phyloP scores from a whole-genome alignment of 1,140 invertebrate genomes.

The Zaprionus vittiger region DNA sequence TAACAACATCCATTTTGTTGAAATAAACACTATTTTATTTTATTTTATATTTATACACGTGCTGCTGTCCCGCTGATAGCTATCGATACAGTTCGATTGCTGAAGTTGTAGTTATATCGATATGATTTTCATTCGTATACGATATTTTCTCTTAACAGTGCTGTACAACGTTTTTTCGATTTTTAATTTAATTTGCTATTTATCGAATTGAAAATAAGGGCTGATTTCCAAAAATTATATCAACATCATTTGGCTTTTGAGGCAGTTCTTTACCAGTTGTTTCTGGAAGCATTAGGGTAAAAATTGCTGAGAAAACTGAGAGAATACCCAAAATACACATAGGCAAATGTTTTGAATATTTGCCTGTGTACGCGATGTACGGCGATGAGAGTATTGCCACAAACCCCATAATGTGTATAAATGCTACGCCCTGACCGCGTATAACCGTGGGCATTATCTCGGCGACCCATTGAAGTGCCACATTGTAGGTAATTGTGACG shows the following conservation, averaged over 20 bases:
- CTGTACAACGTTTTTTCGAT: background rate
- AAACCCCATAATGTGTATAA: constrained; percentile 93
- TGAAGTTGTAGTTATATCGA: background rate
- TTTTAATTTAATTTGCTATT: background rate
- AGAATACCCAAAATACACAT: constrained; percentile 88
- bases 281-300: constrained; percentile 92
- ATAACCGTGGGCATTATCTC: constrained; percentile 94
- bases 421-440: constrained; percentile 91
- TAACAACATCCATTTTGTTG: constrained; percentile 87
- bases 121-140: background rate
- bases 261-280: constrained; percentile 92
- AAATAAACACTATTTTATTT: constrained; percentile 55
- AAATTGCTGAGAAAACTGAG: constrained; percentile 88
- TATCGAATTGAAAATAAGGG: background rate
- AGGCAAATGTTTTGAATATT: constrained; percentile 88
- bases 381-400: constrained; percentile 91
- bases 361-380: constrained; percentile 91
- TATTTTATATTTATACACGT: constrained; percentile 62
- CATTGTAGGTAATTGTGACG: constrained; percentile 94
- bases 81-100: background rate
- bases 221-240: constrained; percentile 24
- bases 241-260: constrained; percentile 86
- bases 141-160: background rate
- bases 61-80: constrained; percentile 34
- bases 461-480: constrained; percentile 93